These are phyloP conservation scores for Bombyx huttoni DNA, from an alignment of 2,888 invertebrate species.

Conservation along the genomic window DNA sequence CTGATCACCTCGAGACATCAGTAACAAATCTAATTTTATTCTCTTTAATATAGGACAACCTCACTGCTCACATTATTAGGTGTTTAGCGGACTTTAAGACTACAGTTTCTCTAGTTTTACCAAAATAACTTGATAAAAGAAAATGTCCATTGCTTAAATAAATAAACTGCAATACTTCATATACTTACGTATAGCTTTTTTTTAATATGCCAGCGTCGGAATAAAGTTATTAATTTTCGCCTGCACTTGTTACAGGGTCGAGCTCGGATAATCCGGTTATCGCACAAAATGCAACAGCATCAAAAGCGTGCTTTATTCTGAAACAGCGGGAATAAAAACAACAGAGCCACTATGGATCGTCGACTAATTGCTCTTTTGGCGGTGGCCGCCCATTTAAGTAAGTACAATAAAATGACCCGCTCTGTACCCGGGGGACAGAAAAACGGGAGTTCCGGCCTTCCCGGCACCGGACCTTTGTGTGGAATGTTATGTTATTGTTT, in stretches of 20 bases:
- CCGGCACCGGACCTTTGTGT: conserved; percentile 3
- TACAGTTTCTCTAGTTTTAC: no score
- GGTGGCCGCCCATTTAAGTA: conserved; percentile 43
- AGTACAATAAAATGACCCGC: conserved; percentile 20
- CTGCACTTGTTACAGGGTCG: conserved; percentile 24
- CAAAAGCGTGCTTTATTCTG: conserved; percentile 19
- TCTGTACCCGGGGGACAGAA: conserved; percentile 1
- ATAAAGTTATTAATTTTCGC: neutral
- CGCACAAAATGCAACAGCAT: conserved; percentile 25
- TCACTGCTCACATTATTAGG: no score
- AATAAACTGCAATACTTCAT: no score
- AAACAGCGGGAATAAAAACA: conserved; percentile 11
- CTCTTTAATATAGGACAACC: no score
- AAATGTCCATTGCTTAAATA: neutral
- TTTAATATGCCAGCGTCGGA: neutral
- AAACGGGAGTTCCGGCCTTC: conserved; percentile 1
- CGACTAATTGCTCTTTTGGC: conserved; percentile 37
- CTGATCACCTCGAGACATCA: no score
- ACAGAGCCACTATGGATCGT: conserved; percentile 33
- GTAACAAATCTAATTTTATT: no score
- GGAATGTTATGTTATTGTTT: conserved; percentile 7
- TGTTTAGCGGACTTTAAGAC: no score
- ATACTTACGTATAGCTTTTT: no score
- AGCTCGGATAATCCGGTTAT: conserved; percentile 14
- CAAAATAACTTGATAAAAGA: no score